Evolutionary conservation across 2,888 invertebrate genomes (phyloP), one percentile per base, ranked within the genome.

Genomic region (Ecdyonurus torrentis): DNA sequence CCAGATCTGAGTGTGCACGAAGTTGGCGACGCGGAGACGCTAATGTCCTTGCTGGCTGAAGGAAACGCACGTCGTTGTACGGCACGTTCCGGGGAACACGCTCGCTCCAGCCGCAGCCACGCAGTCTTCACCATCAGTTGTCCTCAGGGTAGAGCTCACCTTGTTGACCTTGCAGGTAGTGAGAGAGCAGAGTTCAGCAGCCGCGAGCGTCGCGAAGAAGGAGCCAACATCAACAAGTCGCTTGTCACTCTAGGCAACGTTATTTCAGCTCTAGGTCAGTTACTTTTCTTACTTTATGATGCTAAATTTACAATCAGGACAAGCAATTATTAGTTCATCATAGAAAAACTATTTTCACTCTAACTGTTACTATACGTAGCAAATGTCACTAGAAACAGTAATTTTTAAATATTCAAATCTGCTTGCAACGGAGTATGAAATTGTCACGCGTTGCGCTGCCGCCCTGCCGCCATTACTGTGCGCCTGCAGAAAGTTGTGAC

Each of bases 211-310:
- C 73, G 74, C 63, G 74, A 70, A 63, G 81, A 81, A 72, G 81
- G 80, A 18, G 76, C 80, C 59, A 88, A 86, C 70, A 89, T 89
- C 71, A 89, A 89, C 75, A 86, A 86, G 71, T 89, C 89, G 61
- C 76, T 89, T 64, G 89, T 89, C 52, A 88, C 89, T 24, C 79
- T 90, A 55, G 88, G 89, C 70, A 89, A 87, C 76, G 89, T 89
- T 67, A 89, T 89, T 70, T 87, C 88, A 24, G 84, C 87, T 52
- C 77, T 90, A 68, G 88, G 87, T 87, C 75, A 74, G 74, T 69
- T 10, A 37, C 37, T n/a, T n/a, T n/a, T n/a, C n/a, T n/a, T n/a
- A n/a, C n/a, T n/a, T n/a, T n/a, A n/a, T n/a, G n/a, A n/a, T n/a
- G n/a, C n/a, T n/a, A n/a, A n/a, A n/a, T n/a, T n/a, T n/a, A n/a